Conservation (phyloP, 2,113 vertebrate species). For the Chloroceryle aenea region DNA sequence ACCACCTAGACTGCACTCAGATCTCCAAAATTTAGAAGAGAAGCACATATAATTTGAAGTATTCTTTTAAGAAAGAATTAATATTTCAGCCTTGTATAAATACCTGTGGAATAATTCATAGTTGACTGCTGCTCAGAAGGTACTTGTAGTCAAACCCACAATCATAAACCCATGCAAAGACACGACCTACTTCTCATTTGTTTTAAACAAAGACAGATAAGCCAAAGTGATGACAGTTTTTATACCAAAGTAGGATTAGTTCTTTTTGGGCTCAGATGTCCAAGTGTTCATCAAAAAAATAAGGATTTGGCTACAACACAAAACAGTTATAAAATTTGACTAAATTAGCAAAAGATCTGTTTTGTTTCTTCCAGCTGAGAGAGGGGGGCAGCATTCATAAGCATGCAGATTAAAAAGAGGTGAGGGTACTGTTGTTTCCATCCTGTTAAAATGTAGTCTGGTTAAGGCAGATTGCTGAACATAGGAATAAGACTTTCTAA, state of each 20-base stretch:
- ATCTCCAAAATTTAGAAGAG: background rate
- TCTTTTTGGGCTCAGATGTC: background rate
- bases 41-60: background rate
- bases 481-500: background rate
- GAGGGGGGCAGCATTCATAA: background rate
- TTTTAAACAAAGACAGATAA: background rate
- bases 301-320: background rate
- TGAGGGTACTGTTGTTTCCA: background rate
- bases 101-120: background rate
- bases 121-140: background rate
- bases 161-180: background rate
- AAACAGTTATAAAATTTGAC: background rate
- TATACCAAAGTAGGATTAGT: background rate
- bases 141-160: background rate
- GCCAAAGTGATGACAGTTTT: background rate
- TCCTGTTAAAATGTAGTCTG: background rate
- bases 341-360: background rate
- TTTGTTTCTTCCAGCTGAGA: background rate
- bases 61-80: background rate
- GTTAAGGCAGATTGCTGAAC: background rate
- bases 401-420: background rate
- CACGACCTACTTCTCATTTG: background rate
- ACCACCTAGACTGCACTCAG: background rate
- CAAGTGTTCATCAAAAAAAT: background rate
- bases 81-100: background rate